Base-by-base conservation (phyloP, 2,888 invertebrate genomes). In the Caenorhabditis becei region DNA sequence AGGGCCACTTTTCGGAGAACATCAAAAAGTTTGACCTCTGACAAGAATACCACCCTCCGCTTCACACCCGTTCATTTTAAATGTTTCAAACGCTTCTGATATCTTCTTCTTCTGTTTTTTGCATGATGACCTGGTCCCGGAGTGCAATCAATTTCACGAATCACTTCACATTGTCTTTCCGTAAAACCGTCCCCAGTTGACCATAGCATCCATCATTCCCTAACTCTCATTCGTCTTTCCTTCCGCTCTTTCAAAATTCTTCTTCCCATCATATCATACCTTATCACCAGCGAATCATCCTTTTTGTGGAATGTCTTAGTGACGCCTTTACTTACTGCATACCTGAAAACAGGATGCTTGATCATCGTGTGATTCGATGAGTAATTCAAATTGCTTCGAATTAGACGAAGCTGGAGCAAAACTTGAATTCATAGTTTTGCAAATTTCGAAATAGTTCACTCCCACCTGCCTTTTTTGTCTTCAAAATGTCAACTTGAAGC, bases 1-100 rank as follows among this genome's bases (percentile, higher is more conserved):
- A 14, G 71, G 59, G 66, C 66, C 75, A 67, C 75, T 75, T 75
- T 67, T 66, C 66, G 59, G 75, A 61, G 37, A 75, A 66, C 66
- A 66, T 75, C 75, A 66, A 75, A 51, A 67, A 75, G 75, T 58
- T 66, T 75, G 75, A 75, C 75, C 75, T 75, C 66, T 66, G 44
- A 61, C 66, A 75, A 37, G 65, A 65, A 51, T n/a, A 74, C 56
- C 24, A 59, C 53, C 37, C 54, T 1, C 49, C 32, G 28, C 49
- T 16, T 47, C 18, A 3, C 23, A 26, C 61, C 26, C 41, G 28
- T 61, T 65, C 47, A 18, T 51, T 47, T 44, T 23, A 20, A 67
- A 69, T 58, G 59, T 41, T 61, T 51, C 51, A 44, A 47, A 35
- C 37, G 47, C 18, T 26, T 66, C 41, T 59, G 37, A 24, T 56